Evolutionary conservation across 1,140 invertebrate species (phyloP).

Genomic region (Drosophila arawakana): DNA sequence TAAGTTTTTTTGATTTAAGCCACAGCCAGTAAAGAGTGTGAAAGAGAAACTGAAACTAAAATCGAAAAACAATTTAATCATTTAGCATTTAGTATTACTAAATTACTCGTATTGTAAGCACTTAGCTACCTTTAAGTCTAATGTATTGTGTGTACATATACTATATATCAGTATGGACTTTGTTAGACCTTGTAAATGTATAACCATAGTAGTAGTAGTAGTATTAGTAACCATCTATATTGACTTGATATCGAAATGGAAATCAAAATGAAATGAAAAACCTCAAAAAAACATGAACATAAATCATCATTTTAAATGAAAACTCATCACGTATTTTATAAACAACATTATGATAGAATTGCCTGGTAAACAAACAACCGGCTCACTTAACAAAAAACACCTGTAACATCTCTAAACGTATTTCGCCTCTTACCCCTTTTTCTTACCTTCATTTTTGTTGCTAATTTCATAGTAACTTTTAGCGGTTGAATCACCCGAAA

Average conservation of each 20-base stretch:
- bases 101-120: constrained; percentile 50
- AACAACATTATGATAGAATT: constrained; percentile 2
- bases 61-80: constrained; percentile 27
- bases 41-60: constrained; percentile 16
- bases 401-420: no score
- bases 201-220: constrained; percentile 42
- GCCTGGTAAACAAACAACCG: neutral
- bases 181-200: constrained; percentile 66
- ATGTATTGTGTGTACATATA: constrained; percentile 26
- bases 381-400: neutral
- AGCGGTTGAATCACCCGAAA: neutral
- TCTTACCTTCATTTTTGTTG: neutral
- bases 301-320: neutral
- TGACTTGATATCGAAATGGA: neutral
- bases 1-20: constrained; percentile 21
- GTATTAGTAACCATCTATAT: neutral
- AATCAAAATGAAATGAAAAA: constrained; percentile 13
- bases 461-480: neutral
- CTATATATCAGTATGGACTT: constrained; percentile 34
- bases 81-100: constrained; percentile 46
- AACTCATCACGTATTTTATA: constrained; percentile 13
- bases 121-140: constrained; percentile 58
- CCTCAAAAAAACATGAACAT: constrained; percentile 7
- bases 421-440: neutral
- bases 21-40: constrained; percentile 40